phyloP scores from a whole-genome alignment of 2,797 vertebrate species.

The Chloroceryle inda region DNA sequence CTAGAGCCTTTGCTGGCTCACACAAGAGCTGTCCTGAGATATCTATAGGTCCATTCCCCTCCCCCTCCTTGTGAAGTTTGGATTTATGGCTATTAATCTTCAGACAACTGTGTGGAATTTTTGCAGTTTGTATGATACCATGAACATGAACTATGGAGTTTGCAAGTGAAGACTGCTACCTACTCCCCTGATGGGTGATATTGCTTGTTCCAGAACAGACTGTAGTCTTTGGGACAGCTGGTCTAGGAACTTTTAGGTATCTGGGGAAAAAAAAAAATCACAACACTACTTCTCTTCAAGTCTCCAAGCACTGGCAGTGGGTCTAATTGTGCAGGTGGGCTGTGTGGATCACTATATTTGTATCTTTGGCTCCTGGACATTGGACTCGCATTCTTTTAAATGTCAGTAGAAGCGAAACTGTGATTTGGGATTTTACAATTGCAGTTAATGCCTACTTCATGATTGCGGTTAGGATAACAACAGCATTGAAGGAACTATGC shows the following conservation, averaged over 20 bases:
- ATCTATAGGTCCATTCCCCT: background rate
- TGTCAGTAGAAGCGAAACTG: background rate
- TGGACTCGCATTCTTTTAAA: background rate
- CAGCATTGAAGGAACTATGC: background rate
- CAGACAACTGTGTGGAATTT: background rate
- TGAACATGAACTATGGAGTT: background rate
- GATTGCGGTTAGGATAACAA: background rate
- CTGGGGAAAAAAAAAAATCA: background rate
- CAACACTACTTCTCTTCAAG: accelerated
- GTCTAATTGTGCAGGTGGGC: background rate
- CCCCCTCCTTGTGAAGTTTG: background rate
- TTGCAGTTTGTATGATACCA: background rate
- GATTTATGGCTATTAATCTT: background rate
- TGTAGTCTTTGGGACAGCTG: background rate
- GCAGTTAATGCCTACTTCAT: background rate
- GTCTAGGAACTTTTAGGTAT: background rate
- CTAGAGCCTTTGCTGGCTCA: background rate
- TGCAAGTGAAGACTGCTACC: background rate
- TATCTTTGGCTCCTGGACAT: background rate
- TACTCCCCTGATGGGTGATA: background rate
- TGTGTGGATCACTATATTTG: background rate
- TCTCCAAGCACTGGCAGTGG: background rate
- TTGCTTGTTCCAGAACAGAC: background rate
- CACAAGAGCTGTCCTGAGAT: background rate
- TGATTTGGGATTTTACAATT: background rate